Evolutionary conservation across 2,888 invertebrate genomes (phyloP).

Genomic region (Caenorhabditis becei): DNA sequence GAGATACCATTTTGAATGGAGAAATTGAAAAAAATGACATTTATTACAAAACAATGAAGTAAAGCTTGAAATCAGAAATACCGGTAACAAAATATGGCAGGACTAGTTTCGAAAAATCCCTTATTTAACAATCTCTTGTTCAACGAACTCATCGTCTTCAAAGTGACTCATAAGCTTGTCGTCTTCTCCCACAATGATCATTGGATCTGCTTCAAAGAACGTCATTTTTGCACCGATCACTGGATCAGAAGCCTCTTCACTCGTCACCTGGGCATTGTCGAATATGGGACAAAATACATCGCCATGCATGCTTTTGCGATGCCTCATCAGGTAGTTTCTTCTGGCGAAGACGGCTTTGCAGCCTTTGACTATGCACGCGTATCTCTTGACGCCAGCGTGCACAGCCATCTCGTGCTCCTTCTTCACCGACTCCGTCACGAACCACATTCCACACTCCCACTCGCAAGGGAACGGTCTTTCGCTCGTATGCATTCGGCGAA

Average conservation of each 20-base stretch:
- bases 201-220: not conserved
- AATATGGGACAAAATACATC: slow-evolving; percentile 19
- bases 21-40: slow-evolving; percentile 5
- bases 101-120: not conserved
- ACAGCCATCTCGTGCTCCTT: slow-evolving; percentile 75
- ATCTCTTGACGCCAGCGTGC: slow-evolving; percentile 70
- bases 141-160: slow-evolving; percentile 53
- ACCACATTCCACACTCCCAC: slow-evolving; percentile 70
- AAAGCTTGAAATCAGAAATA: not conserved
- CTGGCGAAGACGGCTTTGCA: slow-evolving; percentile 38
- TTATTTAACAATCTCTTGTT: slow-evolving; percentile 18
- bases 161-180: slow-evolving; percentile 1
- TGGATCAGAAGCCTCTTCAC: slow-evolving; percentile 30
- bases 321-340: slow-evolving; percentile 41
- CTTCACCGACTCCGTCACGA: slow-evolving; percentile 66
- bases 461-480: slow-evolving; percentile 67
- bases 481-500: slow-evolving; percentile 69
- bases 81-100: slow-evolving; percentile 1
- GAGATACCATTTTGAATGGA: not conserved
- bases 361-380: slow-evolving; percentile 49
- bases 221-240: not conserved
- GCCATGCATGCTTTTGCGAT: slow-evolving; percentile 33
- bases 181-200: slow-evolving; percentile 2
- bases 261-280: slow-evolving; percentile 24
- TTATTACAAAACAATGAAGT: not conserved